Base-by-base conservation (phyloP, 2,888 invertebrate species). In the Tinea trinotella region DNA sequence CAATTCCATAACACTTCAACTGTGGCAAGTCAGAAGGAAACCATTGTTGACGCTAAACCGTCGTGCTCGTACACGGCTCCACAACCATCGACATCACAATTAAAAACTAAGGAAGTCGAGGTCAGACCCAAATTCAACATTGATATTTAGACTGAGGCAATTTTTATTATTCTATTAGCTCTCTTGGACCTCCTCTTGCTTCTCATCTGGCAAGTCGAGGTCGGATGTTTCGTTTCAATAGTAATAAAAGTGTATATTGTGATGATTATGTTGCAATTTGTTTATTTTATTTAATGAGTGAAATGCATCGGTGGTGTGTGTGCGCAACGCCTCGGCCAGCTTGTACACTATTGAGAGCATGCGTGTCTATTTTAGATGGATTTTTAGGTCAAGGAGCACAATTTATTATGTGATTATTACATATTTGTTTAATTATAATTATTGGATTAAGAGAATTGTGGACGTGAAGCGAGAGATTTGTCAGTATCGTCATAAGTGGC, bases 61-160 rank as follows among this genome's bases (percentile, higher is more conserved):
- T 81, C 85, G 58, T 84, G 85, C 62, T 85, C 85, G 17, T 82
- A 71, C 22, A n/a, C 22, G 63, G 70, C 62, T 55, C 67, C 72
- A 55, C 53, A 30, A 40, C 12, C 54, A 3, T 56, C 59, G 7
- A 57, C 44, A 44, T 59, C 65, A 56, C 83, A 76, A 59, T 75
- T 77, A 59, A 82, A 76, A 67, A 77, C 77, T 9, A 77, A 78
- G 75, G 85, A 85, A 78, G 82, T 82, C 59, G 85, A 85, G 85
- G 85, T 85, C 78, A 85, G 85, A 74, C 17, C 17, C 20, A n/a
- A n/a, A n/a, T n/a, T n/a, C n/a, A n/a, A n/a, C n/a, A n/a, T n/a
- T n/a, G n/a, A 7, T n/a, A 7, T 40, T 40, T 5, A 40, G 12
- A 7, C 12, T 40, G 7, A 40, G 7, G 4, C 12, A n/a, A 40